Evolutionary conservation across 2,888 invertebrate species (phyloP), one percentile per base, ranked within the genome.

Genomic region (Thecophora atra): DNA sequence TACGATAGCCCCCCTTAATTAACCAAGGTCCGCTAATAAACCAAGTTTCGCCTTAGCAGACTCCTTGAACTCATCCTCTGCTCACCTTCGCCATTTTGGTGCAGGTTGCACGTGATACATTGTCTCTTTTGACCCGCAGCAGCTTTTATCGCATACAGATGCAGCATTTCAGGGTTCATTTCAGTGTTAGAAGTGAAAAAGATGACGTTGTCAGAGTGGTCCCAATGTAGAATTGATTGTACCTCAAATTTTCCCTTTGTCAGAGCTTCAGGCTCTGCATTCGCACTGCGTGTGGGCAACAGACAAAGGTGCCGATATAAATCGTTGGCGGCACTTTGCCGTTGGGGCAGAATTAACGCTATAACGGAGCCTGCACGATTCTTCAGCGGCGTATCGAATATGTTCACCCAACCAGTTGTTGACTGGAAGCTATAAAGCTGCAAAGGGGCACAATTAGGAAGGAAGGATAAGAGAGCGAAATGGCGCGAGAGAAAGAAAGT

Each of bases 101-200:
- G 79, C 70, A 84, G 74, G 52, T 88, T 87, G 86, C 98, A 98
- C 0, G 96, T 93, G 80, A 97, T 88, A 85, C 97, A 98, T 70
- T 89, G 87, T 37, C 89, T 77, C 51, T 72, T 85, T 70, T 81
- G 81, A 6, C 88, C 86, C n/a, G 88, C 76, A 0, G 78, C 85
- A 0, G 89, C 87, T 74, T 91, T 89, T 8, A 94, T 89, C 11
- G 91, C 90, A 88, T 93, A 97, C 56, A 98, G 87, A 85, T 97
- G 97, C 80, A 93, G 91, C 70, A 92, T 91, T 5, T 93, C 91
- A 0, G 96, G 91, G 83, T 94, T 92, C 15, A 89, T 88, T 76
- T 90, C 91, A 7, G 90, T 90, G 44, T 94, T 96, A 0, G 95
- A 95, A 78, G 92, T 90, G 87, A 94, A 98, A 88, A 95, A 98